phyloP scores from a whole-genome alignment of 2,113 vertebrate genomes.

The Cricetomys ansorgei region DNA sequence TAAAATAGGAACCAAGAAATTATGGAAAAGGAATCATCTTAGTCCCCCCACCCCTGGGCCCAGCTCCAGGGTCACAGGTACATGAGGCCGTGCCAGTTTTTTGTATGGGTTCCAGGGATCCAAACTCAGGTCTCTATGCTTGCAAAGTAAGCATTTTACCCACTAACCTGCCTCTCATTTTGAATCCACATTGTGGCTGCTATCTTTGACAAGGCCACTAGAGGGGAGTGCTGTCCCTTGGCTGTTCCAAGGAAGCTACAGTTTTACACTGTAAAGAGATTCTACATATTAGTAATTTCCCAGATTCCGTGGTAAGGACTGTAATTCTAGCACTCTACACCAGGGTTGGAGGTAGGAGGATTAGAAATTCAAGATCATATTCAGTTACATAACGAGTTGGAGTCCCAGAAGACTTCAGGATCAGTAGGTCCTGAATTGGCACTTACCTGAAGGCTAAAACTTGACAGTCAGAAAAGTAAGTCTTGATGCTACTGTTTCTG shows the following conservation, averaged over 20 bases:
- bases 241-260: background rate
- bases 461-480: slow-evolving; percentile 79
- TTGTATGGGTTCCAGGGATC: background rate
- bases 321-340: background rate
- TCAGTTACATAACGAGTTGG: background rate
- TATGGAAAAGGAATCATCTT: background rate
- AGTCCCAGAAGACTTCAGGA: background rate
- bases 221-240: background rate
- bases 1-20: background rate
- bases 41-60: background rate
- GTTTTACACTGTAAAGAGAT: background rate
- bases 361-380: background rate
- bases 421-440: background rate
- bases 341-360: background rate
- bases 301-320: background rate
- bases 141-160: background rate
- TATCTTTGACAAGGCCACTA: background rate
- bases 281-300: background rate
- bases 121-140: background rate
- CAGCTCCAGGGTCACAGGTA: background rate
- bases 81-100: no score
- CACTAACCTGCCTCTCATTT: background rate
- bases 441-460: slow-evolving; percentile 85
- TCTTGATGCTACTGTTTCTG: slow-evolving; percentile 77
- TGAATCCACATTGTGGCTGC: no score